phyloP scores from a whole-genome alignment of 2,888 invertebrate genomes.

The Erebia aethiops region DNA sequence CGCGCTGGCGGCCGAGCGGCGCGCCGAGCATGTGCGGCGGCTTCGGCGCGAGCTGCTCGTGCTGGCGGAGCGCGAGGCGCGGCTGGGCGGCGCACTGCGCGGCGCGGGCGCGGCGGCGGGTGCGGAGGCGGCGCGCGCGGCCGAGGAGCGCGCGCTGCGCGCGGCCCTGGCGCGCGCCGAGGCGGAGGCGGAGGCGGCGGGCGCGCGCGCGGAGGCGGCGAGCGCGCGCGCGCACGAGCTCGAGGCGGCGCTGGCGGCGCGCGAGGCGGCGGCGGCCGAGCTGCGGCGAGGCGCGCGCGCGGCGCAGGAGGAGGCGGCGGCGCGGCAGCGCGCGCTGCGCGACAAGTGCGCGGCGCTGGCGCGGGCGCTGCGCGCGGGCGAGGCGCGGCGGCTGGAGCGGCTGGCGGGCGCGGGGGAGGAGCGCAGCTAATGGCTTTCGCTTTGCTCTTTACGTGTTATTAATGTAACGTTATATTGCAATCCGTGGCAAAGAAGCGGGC shows the following conservation, averaged over 20 bases:
- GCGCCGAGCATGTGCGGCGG: conserved; percentile 70
- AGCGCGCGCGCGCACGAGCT: conserved; percentile 65
- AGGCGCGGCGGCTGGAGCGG: conserved; percentile 80
- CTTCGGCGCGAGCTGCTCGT: conserved; percentile 72
- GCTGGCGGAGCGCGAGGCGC: conserved; percentile 69
- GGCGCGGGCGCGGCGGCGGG: conserved; percentile 33
- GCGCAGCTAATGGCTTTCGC: conserved; percentile 22
- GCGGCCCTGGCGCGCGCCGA: conserved; percentile 49
- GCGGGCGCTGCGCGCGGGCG: conserved; percentile 81
- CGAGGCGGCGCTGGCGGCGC: conserved; percentile 50
- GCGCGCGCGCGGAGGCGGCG: conserved; percentile 68
- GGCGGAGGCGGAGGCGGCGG: conserved; percentile 46
- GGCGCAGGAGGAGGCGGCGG: conserved; percentile 84
- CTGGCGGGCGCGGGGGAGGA: conserved; percentile 66
- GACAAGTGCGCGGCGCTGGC: conserved; percentile 84
- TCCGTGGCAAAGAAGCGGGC: too few species aligned
- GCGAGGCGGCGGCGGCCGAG: conserved; percentile 72
- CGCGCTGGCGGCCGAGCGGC: conserved; percentile 62
- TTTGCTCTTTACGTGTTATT: background rate
- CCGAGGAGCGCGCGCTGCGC: conserved; percentile 78
- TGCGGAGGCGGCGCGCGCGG: conserved; percentile 70
- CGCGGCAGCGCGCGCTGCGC: conserved; percentile 80
- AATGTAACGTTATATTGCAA: too few species aligned
- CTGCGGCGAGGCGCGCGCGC: conserved; percentile 74
- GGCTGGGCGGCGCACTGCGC: conserved; percentile 54